These are phyloP conservation scores for Xyrauchen texanus DNA, from an alignment of 2,113 vertebrate species.

Conservation along the genomic window DNA sequence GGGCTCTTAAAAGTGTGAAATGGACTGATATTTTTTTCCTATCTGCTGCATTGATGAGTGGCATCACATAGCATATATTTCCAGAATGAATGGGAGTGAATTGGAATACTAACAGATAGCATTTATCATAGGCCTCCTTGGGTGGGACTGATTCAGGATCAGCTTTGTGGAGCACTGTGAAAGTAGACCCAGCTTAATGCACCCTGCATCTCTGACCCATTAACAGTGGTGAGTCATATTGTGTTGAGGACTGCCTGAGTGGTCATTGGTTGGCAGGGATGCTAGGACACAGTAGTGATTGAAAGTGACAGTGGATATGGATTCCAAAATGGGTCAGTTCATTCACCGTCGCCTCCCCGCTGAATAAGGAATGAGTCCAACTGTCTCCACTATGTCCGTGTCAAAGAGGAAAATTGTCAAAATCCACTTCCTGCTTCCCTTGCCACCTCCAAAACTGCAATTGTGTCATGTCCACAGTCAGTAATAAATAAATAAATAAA, in stretches of 20 bases:
- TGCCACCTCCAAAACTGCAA: not conserved
- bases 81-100: too few species aligned
- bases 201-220: not conserved
- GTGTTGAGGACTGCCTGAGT: too few species aligned
- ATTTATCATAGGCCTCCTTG: too few species aligned
- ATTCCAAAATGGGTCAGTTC: constrained; percentile 49
- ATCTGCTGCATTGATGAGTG: too few species aligned
- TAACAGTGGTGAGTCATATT: not conserved
- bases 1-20: too few species aligned
- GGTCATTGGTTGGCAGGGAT: not conserved
- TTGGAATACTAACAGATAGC: too few species aligned
- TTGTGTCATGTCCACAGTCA: not conserved
- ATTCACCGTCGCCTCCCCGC: constrained; percentile 23
- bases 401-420: constrained; percentile 26
- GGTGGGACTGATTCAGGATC: not conserved
- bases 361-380: constrained; percentile 51
- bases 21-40: too few species aligned
- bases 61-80: too few species aligned
- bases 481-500: not conserved
- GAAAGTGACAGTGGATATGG: constrained; percentile 47
- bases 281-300: constrained; percentile 41
- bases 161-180: not conserved
- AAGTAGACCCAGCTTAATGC: not conserved
- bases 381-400: constrained; percentile 35
- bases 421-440: constrained; percentile 40